Evolutionary conservation across 2,888 invertebrate genomes (phyloP).

Genomic region (Thumatha senex): DNA sequence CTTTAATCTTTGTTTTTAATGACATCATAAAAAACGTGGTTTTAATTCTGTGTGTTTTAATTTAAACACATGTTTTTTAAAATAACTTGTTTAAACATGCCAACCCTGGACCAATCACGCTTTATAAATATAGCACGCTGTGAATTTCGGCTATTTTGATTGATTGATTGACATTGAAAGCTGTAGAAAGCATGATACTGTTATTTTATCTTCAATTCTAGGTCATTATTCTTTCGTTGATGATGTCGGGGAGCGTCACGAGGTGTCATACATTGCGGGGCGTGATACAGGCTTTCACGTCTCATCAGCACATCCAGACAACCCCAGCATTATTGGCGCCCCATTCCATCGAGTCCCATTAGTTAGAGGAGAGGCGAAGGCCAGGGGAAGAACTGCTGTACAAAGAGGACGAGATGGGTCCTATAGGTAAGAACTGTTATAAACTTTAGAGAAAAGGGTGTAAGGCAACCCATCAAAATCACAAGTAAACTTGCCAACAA

Average conservation of each 20-base stretch:
- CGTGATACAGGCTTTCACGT: slow-evolving; percentile 90
- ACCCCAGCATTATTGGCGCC: slow-evolving; percentile 85
- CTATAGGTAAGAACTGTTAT: slow-evolving; percentile 77
- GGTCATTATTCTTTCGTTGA: slow-evolving; percentile 89
- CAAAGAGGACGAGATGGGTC: slow-evolving; percentile 89
- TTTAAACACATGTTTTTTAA: no score
- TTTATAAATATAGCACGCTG: no score
- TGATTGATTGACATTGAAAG: no score
- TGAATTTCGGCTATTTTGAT: no score
- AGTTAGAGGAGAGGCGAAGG: slow-evolving; percentile 84
- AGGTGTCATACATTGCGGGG: slow-evolving; percentile 90
- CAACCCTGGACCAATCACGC: no score
- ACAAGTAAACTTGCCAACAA: no score
- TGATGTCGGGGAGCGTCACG: slow-evolving; percentile 89
- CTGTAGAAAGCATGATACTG: background rate
- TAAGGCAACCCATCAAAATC: no score
- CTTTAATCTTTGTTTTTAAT: no score
- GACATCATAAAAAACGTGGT: no score
- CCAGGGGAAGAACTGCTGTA: slow-evolving; percentile 88
- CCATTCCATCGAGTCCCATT: slow-evolving; percentile 86
- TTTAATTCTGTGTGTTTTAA: no score
- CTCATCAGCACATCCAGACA: slow-evolving; percentile 86
- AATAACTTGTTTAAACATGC: no score
- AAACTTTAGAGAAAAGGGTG: background rate
- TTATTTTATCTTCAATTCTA: slow-evolving; percentile 28